Base-by-base conservation (phyloP, 2,797 vertebrate genomes). In the Myotis findleyi region DNA sequence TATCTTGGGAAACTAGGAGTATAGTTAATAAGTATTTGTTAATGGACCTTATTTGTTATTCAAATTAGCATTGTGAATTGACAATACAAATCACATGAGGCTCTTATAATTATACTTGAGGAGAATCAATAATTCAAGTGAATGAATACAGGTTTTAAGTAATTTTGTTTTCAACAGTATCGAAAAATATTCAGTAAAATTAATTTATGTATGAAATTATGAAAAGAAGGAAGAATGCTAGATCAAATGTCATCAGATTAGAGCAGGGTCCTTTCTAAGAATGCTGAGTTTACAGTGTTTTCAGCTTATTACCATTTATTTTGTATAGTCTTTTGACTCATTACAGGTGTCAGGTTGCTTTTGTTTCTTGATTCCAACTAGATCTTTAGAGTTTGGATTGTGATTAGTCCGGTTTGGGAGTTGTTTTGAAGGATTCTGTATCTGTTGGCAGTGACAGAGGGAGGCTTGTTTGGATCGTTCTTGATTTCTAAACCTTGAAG, bases 141-240 rank as follows among this genome's bases (percentile, higher is more conserved):
- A 95, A 75, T 79, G 20, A 64, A 71, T 76, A 17, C 16, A 89
- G 64, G 73, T 77, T 92, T 92, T 92, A 93, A 59, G 55, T 72
- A 73, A 68, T 41, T 89, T 73, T 68, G 25, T 57, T 90, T 83
- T 55, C 5, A 87, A 25, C 33, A 82, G 8, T 49, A 20, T 83
- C 72, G 69, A 89, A 92, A 95, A 87, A 53, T 91, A 75, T 64
- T 84, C 12, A 41, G 25, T 44, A 55, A 68, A 80, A 64, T 91
- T 11, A 41, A 87, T 66, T 73, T 93, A 36, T 93, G 6, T 59
- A 10, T 71, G 33, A 69, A 53, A 51, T 9, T 76, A 87, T 75
- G 75, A 76, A 75, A 49, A 76, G n/a, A 80, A 13, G 9, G 21
- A 90, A 75, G 64, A 82, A 41, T 75, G 55, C 72, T 88, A 80